Conservation (phyloP, 2,113 vertebrate genomes). For the Orcinus orca region DNA sequence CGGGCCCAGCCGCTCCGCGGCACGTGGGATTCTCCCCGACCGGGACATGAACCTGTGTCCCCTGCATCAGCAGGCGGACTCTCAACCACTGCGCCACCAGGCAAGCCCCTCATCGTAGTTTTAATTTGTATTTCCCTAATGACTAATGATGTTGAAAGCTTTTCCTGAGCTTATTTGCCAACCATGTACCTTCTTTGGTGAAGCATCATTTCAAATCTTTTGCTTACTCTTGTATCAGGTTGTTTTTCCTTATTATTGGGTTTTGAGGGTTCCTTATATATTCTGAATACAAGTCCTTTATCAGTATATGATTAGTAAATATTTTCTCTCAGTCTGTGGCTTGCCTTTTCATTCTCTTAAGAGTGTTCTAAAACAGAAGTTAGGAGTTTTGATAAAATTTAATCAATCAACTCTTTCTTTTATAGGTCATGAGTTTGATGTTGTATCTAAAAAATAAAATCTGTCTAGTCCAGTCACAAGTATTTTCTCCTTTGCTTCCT, state of each 20-base stretch:
- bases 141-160: not conserved
- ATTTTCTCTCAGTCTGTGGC: not conserved
- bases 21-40: too few relatives aligned
- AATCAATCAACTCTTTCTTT: not conserved
- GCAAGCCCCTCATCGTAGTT: not conserved
- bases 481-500: constrained; percentile 23
- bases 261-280: not conserved
- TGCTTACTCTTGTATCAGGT: not conserved
- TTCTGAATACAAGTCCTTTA: not conserved
- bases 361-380: not conserved
- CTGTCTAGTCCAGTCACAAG: not conserved
- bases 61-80: too few relatives aligned
- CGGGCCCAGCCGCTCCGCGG: too few relatives aligned
- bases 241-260: not conserved
- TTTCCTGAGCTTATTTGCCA: not conserved
- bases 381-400: not conserved
- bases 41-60: too few relatives aligned
- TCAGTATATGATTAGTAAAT: not conserved
- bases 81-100: too few relatives aligned
- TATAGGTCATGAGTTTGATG: not conserved
- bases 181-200: not conserved
- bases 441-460: not conserved
- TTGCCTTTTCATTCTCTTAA: not conserved
- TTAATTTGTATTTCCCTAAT: not conserved
- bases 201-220: not conserved